Evolutionary conservation across 2,888 invertebrate species (phyloP).

Genomic region (Euphydryas editha): DNA sequence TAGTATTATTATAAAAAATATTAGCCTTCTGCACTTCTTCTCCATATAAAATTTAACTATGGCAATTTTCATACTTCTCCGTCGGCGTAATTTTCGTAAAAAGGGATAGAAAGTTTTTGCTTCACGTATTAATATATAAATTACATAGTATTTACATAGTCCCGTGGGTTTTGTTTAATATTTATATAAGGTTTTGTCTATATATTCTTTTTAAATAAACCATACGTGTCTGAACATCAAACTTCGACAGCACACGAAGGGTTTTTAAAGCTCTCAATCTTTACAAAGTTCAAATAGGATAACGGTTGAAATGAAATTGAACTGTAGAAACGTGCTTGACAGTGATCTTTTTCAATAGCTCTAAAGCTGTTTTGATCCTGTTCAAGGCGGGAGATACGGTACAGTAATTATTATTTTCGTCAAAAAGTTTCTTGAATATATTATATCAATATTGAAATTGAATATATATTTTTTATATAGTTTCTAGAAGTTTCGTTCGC

Average conservation of each 20-base stretch:
- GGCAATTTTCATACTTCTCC: no score
- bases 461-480: no score
- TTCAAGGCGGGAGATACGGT: not conserved
- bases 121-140: no score
- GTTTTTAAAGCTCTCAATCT: not conserved
- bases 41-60: no score
- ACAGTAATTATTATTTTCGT: not conserved
- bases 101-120: no score
- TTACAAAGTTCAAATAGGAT: constrained; percentile 6
- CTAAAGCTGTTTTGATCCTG: not conserved
- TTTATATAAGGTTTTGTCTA: not conserved
- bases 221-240: not conserved
- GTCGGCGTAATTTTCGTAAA: no score
- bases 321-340: constrained; percentile 10
- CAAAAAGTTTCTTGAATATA: not conserved
- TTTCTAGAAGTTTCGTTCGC: no score
- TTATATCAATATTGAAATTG: no score
- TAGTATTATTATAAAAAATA: no score
- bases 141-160: no score
- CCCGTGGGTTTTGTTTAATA: not conserved
- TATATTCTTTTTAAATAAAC: not conserved
- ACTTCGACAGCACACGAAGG: not conserved
- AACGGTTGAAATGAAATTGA: constrained; percentile 15
- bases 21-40: no score
- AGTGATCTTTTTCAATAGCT: constrained; percentile 17